A percentile compares a stretch with the other conserved stretches of the same genome.
Evolutionary conservation across 2,888 invertebrate species (phyloP).

Genomic region (Spicauda simplicius): DNA sequence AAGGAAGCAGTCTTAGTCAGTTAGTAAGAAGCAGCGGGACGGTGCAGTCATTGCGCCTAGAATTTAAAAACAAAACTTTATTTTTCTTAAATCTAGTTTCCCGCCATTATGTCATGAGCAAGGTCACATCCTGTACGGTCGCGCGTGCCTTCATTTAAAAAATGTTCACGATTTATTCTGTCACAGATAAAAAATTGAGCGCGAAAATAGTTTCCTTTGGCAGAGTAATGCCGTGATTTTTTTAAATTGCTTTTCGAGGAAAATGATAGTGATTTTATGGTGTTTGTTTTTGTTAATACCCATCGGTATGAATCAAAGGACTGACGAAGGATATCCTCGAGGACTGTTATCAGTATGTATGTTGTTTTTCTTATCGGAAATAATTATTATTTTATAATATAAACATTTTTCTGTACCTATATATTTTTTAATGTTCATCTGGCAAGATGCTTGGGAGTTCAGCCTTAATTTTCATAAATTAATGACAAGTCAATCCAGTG

Average conservation of each 20-base stretch:
- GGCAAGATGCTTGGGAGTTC: too few relatives aligned
- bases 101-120: slow-evolving; percentile 38
- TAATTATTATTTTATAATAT: not conserved
- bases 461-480: too few relatives aligned
- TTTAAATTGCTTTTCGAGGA: slow-evolving; percentile 3
- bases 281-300: slow-evolving; percentile 33
- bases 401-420: too few relatives aligned
- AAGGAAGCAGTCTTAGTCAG: slow-evolving; percentile 38
- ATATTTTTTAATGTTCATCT: too few relatives aligned
- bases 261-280: slow-evolving; percentile 37
- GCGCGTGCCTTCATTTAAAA: slow-evolving; percentile 42
- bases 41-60: slow-evolving; percentile 37
- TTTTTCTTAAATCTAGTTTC: slow-evolving; percentile 39
- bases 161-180: slow-evolving; percentile 41
- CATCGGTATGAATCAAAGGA: slow-evolving; percentile 47
- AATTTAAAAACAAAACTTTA: slow-evolving; percentile 24
- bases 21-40: slow-evolving; percentile 38
- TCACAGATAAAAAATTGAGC: slow-evolving; percentile 32
- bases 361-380: slow-evolving; percentile 46
- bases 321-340: slow-evolving; percentile 66
- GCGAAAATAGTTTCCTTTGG: slow-evolving; percentile 22
- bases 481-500: too few relatives aligned
- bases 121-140: slow-evolving; percentile 39
- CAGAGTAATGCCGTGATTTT: slow-evolving; percentile 10
- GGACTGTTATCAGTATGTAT: slow-evolving; percentile 76